Conservation (phyloP, 2,113 vertebrate genomes). For the Thamnaconus septentrionalis region DNA sequence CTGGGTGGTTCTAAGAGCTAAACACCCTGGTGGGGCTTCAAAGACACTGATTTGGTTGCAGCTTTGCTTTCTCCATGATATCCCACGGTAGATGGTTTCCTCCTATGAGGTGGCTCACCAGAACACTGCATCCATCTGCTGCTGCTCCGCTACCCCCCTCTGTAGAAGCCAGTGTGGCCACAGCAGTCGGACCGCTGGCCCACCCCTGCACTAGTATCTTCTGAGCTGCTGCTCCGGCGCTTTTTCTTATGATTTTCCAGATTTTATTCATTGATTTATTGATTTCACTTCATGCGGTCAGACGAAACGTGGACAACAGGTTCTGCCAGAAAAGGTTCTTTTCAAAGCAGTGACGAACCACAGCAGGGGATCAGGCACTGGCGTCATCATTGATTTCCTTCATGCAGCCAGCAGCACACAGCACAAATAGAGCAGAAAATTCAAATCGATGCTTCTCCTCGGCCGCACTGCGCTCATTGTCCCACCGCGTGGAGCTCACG, state of each 20-base stretch:
- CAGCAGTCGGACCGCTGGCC: too few species aligned
- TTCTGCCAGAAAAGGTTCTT: not conserved
- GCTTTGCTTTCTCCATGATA: too few species aligned
- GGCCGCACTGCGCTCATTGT: constrained; percentile 25
- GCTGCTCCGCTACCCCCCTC: too few species aligned
- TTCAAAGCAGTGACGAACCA: constrained; percentile 4
- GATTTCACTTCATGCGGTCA: constrained; percentile 51
- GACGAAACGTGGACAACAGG: constrained; percentile 30
- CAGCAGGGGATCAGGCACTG: constrained; percentile 10
- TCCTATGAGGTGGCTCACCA: too few species aligned
- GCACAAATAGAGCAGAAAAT: constrained; percentile 57
- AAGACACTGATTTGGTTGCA: too few species aligned
- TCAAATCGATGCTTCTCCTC: constrained; percentile 53
- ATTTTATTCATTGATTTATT: too few species aligned
- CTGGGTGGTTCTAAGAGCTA: too few species aligned
- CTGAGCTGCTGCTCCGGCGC: constrained; percentile 40
- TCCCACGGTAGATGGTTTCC: too few species aligned
- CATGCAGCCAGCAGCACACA: constrained; percentile 17
- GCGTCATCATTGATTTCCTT: constrained; percentile 6
- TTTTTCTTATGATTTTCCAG: not conserved
- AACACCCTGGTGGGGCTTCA: too few species aligned
- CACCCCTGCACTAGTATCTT: not conserved
- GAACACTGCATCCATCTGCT: too few species aligned
- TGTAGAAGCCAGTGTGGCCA: too few species aligned
- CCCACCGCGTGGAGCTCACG: not conserved